Percentiles rank a stretch among this genome's conserved stretches.
Conservation (phyloP, 2,797 vertebrate species). For the Crocodylus rhombifer region DNA sequence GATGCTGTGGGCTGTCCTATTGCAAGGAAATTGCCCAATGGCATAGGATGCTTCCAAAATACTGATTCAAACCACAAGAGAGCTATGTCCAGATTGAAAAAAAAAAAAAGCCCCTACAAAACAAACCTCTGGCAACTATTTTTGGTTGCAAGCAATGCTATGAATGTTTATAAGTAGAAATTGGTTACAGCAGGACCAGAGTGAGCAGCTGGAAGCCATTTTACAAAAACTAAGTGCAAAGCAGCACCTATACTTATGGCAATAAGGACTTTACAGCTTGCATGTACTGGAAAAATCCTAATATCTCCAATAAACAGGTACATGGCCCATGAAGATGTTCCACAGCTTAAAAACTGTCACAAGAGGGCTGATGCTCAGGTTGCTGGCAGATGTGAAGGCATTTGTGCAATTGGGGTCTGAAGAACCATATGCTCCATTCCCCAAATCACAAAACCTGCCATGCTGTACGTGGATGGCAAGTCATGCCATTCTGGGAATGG, state of each 20-base stretch:
- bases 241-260: not conserved
- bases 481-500: too few species aligned
- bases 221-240: conserved; percentile 29
- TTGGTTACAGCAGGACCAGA: not conserved
- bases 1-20: not conserved
- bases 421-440: too few species aligned
- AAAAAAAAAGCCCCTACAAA: conserved; percentile 8
- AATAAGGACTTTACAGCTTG: not conserved
- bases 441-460: too few species aligned
- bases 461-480: too few species aligned
- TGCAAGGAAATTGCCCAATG: not conserved
- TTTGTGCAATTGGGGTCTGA: too few species aligned
- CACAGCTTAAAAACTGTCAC: too few species aligned
- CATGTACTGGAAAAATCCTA: not conserved
- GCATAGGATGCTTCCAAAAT: conserved; percentile 25
- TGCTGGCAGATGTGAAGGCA: too few species aligned
- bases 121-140: not conserved
- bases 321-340: too few species aligned
- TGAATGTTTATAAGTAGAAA: conserved; percentile 19
- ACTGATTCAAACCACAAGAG: conserved; percentile 3
- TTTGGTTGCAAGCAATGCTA: conserved; percentile 4
- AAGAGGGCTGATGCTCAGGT: too few species aligned
- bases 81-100: conserved; percentile 12
- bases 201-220: conserved; percentile 5
- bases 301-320: too few species aligned